Percentiles rank a stretch among this genome's conserved stretches.
Evolutionary conservation across 2,797 vertebrate species (phyloP).

Genomic region (Notolabrus celidotus): DNA sequence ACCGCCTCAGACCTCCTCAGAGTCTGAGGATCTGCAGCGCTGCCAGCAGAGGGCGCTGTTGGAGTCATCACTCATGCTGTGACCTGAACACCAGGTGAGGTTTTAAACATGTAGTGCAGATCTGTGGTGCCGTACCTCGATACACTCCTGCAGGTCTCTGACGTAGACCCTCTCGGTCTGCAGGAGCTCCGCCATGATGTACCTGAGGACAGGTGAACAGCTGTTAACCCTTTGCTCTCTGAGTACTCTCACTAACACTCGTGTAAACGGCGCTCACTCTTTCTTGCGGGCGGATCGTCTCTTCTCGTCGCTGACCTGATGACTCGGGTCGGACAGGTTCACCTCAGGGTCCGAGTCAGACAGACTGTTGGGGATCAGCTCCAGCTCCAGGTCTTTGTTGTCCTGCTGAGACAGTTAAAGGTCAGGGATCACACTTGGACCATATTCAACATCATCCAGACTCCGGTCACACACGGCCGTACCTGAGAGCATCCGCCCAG

Average conservation of each 20-base stretch:
- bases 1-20: too few relatives aligned
- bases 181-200: slow-evolving; percentile 97
- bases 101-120: neutral
- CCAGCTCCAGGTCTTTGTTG: slow-evolving; percentile 95
- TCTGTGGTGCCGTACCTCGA: slow-evolving; percentile 86
- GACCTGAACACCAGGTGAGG: too few relatives aligned
- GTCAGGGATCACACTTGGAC: too few relatives aligned
- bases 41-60: slow-evolving; percentile 18
- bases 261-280: slow-evolving; percentile 85
- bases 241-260: rapidly evolving
- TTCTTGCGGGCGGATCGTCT: slow-evolving; percentile 96
- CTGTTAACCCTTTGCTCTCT: neutral
- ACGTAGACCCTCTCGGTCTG: slow-evolving; percentile 98
- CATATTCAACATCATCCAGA: too few relatives aligned
- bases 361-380: slow-evolving; percentile 96
- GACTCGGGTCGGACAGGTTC: slow-evolving; percentile 93
- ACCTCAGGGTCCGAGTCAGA: slow-evolving; percentile 96
- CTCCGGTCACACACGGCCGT: neutral
- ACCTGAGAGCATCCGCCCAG: slow-evolving; percentile 95
- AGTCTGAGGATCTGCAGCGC: neutral
- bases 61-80: neutral
- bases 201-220: slow-evolving; percentile 67
- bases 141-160: slow-evolving; percentile 96
- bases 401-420: slow-evolving; percentile 80
- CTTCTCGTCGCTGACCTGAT: slow-evolving; percentile 97